Conservation (phyloP, 2,888 invertebrate species). For the Drosophila subquinaria region DNA sequence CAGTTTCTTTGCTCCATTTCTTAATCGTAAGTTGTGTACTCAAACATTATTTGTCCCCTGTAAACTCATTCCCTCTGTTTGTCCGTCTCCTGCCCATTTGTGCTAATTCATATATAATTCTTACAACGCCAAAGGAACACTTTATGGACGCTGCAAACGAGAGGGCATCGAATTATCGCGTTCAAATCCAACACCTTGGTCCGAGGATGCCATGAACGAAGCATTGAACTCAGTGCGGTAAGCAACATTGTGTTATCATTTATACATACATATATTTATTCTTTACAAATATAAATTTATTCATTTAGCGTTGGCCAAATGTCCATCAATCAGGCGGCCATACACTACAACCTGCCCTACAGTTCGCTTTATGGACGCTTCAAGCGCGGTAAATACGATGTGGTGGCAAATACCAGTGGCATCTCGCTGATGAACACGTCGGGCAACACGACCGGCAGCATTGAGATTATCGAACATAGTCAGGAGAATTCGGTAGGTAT, state of each 20-base stretch:
- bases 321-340: conserved; percentile 97
- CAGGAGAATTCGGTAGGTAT: conserved; percentile 86
- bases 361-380: conserved; percentile 95
- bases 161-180: conserved; percentile 95
- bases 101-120: conserved; percentile 42
- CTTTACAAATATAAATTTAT: background rate
- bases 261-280: background rate
- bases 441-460: conserved; percentile 84
- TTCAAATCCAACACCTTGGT: conserved; percentile 96
- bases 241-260: conserved; percentile 34
- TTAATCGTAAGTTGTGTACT: background rate
- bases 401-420: conserved; percentile 84
- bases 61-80: background rate
- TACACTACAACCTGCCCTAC: conserved; percentile 95
- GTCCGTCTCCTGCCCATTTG: conserved; percentile 15
- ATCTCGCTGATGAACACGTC: conserved; percentile 83
- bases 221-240: conserved; percentile 95
- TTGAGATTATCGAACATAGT: conserved; percentile 86
- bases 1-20: background rate
- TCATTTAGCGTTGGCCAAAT: conserved; percentile 92
- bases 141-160: conserved; percentile 95
- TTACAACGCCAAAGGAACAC: conserved; percentile 87
- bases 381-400: conserved; percentile 93
- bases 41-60: background rate
- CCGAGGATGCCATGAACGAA: conserved; percentile 96